A percentile compares a stretch with the other conserved stretches of the same genome.
phyloP scores from a whole-genome alignment of 2,113 vertebrate species.

The Ardeotis arabs region DNA sequence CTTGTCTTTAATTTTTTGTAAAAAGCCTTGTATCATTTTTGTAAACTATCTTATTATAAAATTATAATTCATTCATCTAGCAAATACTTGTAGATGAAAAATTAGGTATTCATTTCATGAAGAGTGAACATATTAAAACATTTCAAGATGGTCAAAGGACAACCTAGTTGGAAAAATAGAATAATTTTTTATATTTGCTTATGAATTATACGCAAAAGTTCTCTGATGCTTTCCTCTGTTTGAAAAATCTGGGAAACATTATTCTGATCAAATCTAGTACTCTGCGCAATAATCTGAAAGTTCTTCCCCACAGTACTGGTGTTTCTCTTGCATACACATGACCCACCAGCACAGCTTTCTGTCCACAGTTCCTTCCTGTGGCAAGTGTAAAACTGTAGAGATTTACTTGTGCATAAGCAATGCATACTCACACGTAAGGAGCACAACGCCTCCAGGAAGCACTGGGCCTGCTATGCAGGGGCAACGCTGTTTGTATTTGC shows the following conservation, averaged over 20 bases:
- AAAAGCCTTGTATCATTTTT: neutral
- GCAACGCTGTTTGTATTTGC: neutral
- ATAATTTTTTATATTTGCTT: neutral
- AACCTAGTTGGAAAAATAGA: neutral
- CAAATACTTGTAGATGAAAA: neutral
- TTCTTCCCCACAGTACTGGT: neutral
- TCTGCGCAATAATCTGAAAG: neutral
- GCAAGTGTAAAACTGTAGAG: neutral
- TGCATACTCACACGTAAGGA: rapidly evolving
- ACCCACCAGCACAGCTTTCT: neutral
- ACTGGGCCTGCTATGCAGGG: neutral
- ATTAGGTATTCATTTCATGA: neutral
- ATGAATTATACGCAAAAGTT: neutral
- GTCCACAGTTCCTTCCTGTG: neutral
- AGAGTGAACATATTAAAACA: neutral
- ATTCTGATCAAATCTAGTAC: neutral
- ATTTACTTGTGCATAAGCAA: neutral
- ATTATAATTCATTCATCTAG: neutral
- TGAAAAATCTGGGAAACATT: neutral
- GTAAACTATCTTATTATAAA: neutral
- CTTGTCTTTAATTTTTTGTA: neutral
- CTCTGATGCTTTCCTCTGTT: neutral
- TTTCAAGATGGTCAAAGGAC: neutral
- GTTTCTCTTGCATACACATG: neutral
- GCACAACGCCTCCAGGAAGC: neutral